Evolutionary conservation across 2,113 vertebrate species (phyloP).

Genomic region (Tor tambroides): DNA sequence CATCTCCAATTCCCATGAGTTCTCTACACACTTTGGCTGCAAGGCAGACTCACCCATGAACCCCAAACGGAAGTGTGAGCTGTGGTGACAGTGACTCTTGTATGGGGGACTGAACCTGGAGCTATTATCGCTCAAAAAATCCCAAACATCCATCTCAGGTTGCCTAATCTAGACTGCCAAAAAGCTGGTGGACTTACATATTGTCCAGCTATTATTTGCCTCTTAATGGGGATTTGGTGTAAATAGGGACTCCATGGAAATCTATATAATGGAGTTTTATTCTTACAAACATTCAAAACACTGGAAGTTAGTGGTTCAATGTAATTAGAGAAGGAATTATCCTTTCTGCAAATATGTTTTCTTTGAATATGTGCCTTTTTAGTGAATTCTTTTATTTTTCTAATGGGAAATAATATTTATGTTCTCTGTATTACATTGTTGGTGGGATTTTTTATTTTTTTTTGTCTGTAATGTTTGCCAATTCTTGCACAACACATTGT

Average conservation of each 20-base stretch:
- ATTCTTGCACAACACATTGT: background rate
- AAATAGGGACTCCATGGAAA: background rate
- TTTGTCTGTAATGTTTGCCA: background rate
- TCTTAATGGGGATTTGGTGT: background rate
- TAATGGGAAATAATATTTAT: slow-evolving; percentile 55
- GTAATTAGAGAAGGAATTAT: slow-evolving; percentile 42
- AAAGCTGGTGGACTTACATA: slow-evolving; percentile 38
- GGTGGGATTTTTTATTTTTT: background rate
- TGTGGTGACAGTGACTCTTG: slow-evolving; percentile 82
- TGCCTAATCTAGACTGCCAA: slow-evolving; percentile 50
- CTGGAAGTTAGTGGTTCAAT: slow-evolving; percentile 64
- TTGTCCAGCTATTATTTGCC: slow-evolving; percentile 26
- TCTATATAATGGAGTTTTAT: background rate
- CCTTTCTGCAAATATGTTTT: slow-evolving; percentile 48
- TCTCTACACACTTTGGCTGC: slow-evolving; percentile 89
- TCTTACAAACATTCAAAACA: slow-evolving; percentile 57
- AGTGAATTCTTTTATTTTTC: slow-evolving; percentile 47
- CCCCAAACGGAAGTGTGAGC: slow-evolving; percentile 89
- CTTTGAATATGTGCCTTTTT: slow-evolving; percentile 37
- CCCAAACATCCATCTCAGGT: slow-evolving; percentile 55
- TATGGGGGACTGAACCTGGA: background rate
- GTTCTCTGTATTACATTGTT: slow-evolving; percentile 40
- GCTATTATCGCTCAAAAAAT: background rate
- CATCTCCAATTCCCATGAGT: slow-evolving; percentile 89
- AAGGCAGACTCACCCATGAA: slow-evolving; percentile 87